Percentiles rank a stretch among this genome's conserved stretches.
These are phyloP conservation scores for Leptogaster cylindrica DNA, from an alignment of 2,888 invertebrate genomes.

Conservation along the genomic window DNA sequence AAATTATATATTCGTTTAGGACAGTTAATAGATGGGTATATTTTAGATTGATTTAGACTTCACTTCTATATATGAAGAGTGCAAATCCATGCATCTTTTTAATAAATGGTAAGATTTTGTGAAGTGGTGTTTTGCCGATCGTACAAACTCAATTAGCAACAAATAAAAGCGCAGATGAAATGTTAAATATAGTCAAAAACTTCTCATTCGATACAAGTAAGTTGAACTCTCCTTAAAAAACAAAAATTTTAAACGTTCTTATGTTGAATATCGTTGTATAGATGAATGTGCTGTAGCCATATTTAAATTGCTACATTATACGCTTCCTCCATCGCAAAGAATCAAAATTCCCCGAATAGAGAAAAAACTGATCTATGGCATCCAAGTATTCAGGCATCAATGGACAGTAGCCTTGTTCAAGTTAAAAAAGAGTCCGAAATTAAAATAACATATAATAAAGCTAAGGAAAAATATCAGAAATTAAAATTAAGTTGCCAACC, in stretches of 20 bases:
- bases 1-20: background rate
- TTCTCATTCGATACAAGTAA: background rate
- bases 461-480: background rate
- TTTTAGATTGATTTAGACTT: conserved; percentile 1
- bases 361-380: background rate
- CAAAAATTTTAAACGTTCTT: too few relatives aligned
- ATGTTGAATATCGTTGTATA: background rate
- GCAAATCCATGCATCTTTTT: background rate
- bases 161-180: background rate
- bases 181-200: background rate
- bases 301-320: background rate
- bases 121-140: background rate
- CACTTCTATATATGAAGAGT: background rate
- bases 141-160: background rate
- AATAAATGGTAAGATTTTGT: background rate
- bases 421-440: background rate
- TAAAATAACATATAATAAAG: background rate
- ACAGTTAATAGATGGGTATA: background rate
- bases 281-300: background rate
- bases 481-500: conserved; percentile 3
- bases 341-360: background rate
- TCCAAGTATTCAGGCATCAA: background rate
- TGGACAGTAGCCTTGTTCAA: background rate
- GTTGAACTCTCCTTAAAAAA: too few relatives aligned
- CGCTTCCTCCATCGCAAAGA: background rate